phyloP scores from a whole-genome alignment of 2,113 vertebrate genomes.

The Tiliqua scincoides region DNA sequence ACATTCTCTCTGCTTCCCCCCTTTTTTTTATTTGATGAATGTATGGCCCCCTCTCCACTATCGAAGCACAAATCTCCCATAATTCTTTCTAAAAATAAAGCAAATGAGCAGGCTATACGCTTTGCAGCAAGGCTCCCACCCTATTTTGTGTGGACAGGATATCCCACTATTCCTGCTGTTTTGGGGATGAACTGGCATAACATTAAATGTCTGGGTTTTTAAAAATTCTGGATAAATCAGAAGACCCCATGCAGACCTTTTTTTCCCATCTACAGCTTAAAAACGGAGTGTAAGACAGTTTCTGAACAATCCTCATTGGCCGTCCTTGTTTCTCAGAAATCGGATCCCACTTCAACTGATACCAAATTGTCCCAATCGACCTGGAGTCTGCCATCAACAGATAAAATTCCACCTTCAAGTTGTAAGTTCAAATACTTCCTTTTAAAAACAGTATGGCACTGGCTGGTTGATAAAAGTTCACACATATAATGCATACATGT shows the following conservation, averaged over 20 bases:
- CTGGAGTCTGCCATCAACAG: neutral
- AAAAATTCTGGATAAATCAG: neutral
- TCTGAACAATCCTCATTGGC: neutral
- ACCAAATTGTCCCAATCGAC: neutral
- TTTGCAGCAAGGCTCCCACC: neutral
- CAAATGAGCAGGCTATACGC: neutral
- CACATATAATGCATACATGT: no score
- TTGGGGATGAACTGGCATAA: no score
- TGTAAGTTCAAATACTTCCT: slow-evolving; percentile 4
- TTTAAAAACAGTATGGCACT: neutral
- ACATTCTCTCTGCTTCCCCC: neutral
- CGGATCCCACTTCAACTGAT: neutral
- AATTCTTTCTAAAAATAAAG: neutral
- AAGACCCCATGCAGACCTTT: neutral
- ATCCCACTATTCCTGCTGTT: no score
- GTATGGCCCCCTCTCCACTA: neutral
- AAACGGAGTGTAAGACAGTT: neutral
- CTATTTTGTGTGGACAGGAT: neutral
- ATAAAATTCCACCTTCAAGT: neutral
- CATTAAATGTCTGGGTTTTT: neutral
- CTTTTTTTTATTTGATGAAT: neutral
- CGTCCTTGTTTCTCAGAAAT: neutral
- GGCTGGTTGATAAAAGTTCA: neutral
- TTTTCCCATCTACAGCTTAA: neutral
- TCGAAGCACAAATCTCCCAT: neutral